Evolutionary conservation across 2,797 vertebrate species (phyloP), one percentile per base, ranked within the genome.

Genomic region (Tauraco hartlaubi): DNA sequence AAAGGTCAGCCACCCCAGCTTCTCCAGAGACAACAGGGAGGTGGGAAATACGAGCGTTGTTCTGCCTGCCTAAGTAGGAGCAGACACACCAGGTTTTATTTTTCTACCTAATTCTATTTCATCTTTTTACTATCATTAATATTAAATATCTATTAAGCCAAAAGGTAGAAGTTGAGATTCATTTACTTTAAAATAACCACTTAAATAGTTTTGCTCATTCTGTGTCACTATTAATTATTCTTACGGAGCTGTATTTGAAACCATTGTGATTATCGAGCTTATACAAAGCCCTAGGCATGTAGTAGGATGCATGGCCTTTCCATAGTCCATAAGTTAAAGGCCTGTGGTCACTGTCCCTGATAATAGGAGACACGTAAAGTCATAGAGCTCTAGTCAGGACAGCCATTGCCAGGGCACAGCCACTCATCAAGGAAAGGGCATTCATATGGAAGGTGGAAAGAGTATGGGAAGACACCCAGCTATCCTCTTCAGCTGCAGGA

Each of bases 261-360:
- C 37, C 39, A 31, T 14, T 52, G 21, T 71, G 54, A 37, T 75
- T 55, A 74, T 11, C 29, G 55, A 80, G 10, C 19, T 75, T 58
- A 56, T 64, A 52, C 9, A 39, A 28, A 80, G 52, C 54, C 25
- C 14, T 4, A 8, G 4, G 68, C 48, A 26, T 4, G 19, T n/a
- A n/a, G 51, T 6, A 64, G 62, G 67, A 37, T 3, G 20, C 9
- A 11, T 2, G 33, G 44, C 31, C 62, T 41, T 79, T 35, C 51
- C 11, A 3, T 0, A 31, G 28, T 3, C 41, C 16, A 0, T 22
- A 31, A 11, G 12, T 15, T 26, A 26, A 25, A 54, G 31, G 28
- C 12, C 46, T n/a, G 48, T 15, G 14, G 55, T n/a, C 79, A 33
- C 44, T 9, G 26, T 17, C 16, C 43, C 29, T 21, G 33, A 5